Evolutionary conservation across 2,113 vertebrate species (phyloP).

Genomic region (Halichoerus grypus): DNA sequence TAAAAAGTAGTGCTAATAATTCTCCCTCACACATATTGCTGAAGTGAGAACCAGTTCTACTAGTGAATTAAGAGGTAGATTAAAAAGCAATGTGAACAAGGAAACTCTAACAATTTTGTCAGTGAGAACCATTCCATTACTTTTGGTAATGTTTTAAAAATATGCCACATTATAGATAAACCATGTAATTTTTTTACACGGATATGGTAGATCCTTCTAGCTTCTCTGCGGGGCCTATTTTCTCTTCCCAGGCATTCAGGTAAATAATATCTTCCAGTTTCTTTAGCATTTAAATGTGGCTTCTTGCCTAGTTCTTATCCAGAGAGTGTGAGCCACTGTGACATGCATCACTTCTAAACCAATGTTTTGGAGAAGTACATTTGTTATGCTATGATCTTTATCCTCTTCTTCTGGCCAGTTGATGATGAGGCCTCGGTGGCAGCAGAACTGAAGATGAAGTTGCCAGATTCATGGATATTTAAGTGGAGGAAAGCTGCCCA

Average conservation of each 20-base stretch:
- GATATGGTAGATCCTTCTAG: not conserved
- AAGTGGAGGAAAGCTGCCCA: not conserved
- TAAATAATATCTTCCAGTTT: not conserved
- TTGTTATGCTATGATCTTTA: not conserved
- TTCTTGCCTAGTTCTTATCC: not conserved
- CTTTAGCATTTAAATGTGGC: not conserved
- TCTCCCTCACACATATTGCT: not conserved
- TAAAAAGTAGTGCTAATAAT: not conserved
- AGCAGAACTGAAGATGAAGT: not conserved
- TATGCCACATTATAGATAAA: not conserved
- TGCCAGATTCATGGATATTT: not conserved
- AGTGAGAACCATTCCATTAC: not conserved
- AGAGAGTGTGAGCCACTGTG: not conserved
- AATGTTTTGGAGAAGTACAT: not conserved
- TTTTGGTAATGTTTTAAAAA: not conserved
- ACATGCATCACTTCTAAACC: not conserved
- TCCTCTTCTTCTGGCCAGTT: not conserved
- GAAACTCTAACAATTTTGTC: not conserved
- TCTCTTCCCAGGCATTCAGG: not conserved
- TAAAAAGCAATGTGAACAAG: not conserved
- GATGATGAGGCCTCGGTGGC: not conserved
- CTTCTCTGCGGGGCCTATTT: not conserved
- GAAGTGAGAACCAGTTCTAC: not conserved
- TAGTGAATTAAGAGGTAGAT: not conserved
- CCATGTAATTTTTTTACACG: not conserved